phyloP scores from a whole-genome alignment of 2,797 vertebrate species.

The Ciconia nigra region DNA sequence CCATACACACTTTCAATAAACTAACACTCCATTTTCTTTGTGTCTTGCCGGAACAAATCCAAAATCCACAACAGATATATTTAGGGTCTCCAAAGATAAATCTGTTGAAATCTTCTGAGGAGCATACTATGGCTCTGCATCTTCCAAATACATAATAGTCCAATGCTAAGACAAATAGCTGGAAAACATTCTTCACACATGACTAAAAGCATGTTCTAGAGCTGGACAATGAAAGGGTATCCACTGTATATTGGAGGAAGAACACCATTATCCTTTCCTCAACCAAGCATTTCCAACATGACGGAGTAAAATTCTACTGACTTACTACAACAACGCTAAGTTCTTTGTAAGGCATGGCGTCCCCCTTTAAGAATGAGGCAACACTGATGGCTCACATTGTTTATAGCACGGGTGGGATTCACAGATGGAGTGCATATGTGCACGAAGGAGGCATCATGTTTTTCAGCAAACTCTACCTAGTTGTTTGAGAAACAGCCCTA shows the following conservation, averaged over 20 bases:
- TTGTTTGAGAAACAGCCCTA: neutral
- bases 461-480: neutral
- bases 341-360: neutral
- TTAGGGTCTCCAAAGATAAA: neutral
- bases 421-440: neutral
- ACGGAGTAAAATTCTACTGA: neutral
- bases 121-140: neutral
- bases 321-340: neutral
- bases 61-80: neutral
- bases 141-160: neutral
- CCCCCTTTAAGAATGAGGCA: neutral
- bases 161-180: neutral
- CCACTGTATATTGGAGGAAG: neutral
- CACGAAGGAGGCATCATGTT: neutral
- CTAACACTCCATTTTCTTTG: neutral
- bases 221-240: neutral
- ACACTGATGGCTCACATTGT: neutral
- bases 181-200: neutral
- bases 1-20: neutral
- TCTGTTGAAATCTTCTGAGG: neutral
- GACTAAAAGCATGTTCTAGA: neutral
- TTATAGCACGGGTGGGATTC: neutral
- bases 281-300: rapidly evolving
- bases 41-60: neutral
- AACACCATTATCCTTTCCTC: neutral